Evolutionary conservation across 2,113 vertebrate species (phyloP).

Genomic region (Brienomyrus brachyistius): DNA sequence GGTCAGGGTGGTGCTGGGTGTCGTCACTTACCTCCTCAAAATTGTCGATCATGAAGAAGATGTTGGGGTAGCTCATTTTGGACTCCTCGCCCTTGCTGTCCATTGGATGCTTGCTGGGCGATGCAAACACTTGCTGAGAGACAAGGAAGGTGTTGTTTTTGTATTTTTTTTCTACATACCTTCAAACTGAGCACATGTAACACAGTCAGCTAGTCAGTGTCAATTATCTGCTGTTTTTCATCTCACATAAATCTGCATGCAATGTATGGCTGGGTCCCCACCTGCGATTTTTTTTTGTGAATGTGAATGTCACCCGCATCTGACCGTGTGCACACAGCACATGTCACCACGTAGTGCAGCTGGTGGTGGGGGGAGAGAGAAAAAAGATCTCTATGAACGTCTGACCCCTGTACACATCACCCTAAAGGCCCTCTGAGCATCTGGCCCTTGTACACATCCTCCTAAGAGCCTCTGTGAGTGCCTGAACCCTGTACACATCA

Average conservation of each 20-base stretch:
- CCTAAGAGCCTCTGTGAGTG: neutral
- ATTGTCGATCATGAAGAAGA: slow-evolving; percentile 99
- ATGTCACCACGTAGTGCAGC: slow-evolving; percentile 95
- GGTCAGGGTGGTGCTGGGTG: neutral
- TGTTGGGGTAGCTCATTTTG: slow-evolving; percentile 98
- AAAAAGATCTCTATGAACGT: neutral
- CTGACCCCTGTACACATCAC: neutral
- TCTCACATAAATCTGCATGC: neutral
- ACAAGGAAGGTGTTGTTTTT: neutral
- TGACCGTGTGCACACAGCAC: slow-evolving; percentile 89
- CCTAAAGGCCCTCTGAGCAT: neutral
- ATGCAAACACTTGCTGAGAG: slow-evolving; percentile 89
- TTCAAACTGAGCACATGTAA: neutral
- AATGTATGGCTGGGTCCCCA: slow-evolving; percentile 43
- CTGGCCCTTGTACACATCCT: neutral
- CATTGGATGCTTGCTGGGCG: slow-evolving; percentile 96
- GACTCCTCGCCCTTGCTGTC: slow-evolving; percentile 98
- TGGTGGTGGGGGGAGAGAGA: slow-evolving; percentile 36
- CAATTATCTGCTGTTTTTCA: neutral
- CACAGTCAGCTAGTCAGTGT: neutral
- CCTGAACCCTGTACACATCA: neutral
- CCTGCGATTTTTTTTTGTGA: slow-evolving; percentile 96
- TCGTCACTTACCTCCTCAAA: slow-evolving; percentile 82
- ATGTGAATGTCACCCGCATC: slow-evolving; percentile 95
- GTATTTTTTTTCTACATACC: neutral